Evolutionary conservation across 2,888 invertebrate species (phyloP).

Genomic region (Metacarcinus magister): DNA sequence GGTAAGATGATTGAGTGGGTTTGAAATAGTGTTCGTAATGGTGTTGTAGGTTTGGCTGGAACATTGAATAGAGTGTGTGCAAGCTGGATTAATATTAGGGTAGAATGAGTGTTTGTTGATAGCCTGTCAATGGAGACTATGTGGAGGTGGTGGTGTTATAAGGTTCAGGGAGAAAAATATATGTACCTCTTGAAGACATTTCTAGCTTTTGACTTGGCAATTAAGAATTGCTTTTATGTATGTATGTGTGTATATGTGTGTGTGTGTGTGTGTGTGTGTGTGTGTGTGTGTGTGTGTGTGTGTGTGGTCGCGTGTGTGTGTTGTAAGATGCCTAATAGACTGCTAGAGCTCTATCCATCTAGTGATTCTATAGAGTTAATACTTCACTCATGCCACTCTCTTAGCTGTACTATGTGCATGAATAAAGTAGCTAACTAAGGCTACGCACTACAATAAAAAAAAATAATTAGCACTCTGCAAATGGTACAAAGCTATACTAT

Average conservation of each 20-base stretch:
- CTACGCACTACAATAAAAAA: not conserved
- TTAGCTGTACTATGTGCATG: not conserved
- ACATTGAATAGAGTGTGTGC: not conserved
- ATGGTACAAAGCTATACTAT: not conserved
- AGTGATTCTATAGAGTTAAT: not conserved
- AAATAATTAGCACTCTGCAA: not conserved
- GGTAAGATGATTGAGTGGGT: not conserved
- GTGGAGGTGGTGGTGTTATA: too few species aligned
- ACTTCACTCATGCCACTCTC: not conserved
- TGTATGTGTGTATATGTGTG: constrained; percentile 29
- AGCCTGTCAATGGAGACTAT: too few species aligned
- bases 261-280: constrained; percentile 48
- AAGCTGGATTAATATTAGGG: not conserved
- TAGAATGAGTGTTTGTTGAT: not conserved
- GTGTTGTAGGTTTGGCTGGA: not conserved
- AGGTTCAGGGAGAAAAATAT: not conserved
- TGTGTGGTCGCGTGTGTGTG: constrained; percentile 20
- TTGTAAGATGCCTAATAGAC: not conserved
- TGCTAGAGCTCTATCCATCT: not conserved
- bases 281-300: constrained; percentile 4
- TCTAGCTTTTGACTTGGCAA: not conserved
- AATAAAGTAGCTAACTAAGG: not conserved
- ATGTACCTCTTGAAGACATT: not conserved
- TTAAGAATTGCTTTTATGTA: not conserved
- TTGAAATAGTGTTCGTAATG: not conserved